Evolutionary conservation across 2,888 invertebrate genomes (phyloP).

Genomic region (Stictocephala bisonia): DNA sequence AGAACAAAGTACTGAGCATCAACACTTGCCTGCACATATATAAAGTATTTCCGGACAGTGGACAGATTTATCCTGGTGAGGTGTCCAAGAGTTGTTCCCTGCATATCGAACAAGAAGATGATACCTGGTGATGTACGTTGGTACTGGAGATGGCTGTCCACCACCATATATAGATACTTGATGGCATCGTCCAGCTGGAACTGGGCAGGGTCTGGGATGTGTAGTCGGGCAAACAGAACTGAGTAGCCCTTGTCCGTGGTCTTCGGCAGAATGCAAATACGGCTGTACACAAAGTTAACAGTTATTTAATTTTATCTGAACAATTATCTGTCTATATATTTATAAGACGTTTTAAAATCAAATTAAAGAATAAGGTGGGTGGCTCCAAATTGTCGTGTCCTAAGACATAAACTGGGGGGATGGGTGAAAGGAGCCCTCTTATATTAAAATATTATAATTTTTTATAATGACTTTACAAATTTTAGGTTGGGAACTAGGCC

Average conservation of each 20-base stretch:
- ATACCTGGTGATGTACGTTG: constrained; percentile 53
- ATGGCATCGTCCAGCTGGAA: constrained; percentile 54
- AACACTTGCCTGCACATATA: constrained; percentile 57
- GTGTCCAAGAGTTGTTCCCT: constrained; percentile 53
- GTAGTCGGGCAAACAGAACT: constrained; percentile 52
- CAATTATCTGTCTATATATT: background rate
- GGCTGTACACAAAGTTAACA: too few species aligned
- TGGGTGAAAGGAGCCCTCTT: too few species aligned
- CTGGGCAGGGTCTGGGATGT: constrained; percentile 50
- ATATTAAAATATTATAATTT: too few species aligned
- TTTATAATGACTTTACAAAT: too few species aligned
- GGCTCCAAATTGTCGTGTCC: too few species aligned
- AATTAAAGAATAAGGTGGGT: background rate
- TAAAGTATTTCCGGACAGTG: constrained; percentile 55
- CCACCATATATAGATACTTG: constrained; percentile 55
- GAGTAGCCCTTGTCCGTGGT: constrained; percentile 51
- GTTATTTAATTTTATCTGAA: background rate
- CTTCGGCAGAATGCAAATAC: constrained; percentile 51
- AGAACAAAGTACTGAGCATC: too few species aligned
- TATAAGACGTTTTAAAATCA: too few species aligned
- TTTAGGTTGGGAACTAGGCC: too few species aligned
- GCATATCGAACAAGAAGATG: constrained; percentile 55
- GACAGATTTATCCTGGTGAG: constrained; percentile 53
- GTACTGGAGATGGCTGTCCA: constrained; percentile 54
- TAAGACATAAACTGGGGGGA: too few species aligned